phyloP scores from a whole-genome alignment of 2,113 vertebrate genomes.

The Xenopus laevis region DNA sequence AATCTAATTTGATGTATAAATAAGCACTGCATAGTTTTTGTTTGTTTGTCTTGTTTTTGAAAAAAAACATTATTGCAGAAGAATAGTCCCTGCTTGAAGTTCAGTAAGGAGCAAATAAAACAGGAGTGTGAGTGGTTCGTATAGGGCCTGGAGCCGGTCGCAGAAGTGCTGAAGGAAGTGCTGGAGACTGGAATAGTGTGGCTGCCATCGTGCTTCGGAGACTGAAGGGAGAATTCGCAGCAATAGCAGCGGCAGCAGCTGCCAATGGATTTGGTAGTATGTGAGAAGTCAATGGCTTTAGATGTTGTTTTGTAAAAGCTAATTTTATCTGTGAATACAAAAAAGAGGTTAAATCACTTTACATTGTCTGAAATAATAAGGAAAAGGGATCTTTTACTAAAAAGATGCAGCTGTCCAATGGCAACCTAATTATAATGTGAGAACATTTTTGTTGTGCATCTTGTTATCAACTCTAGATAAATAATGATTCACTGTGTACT shows the following conservation, averaged over 20 bases:
- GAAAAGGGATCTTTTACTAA: too few species aligned
- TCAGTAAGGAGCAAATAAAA: constrained; percentile 96
- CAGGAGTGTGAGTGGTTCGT: constrained; percentile 87
- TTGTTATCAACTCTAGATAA: too few species aligned
- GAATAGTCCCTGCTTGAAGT: constrained; percentile 60
- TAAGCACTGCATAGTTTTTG: constrained; percentile 92
- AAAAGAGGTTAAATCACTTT: not conserved
- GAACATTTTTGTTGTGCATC: too few species aligned
- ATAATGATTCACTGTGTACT: too few species aligned
- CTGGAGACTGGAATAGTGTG: constrained; percentile 85
- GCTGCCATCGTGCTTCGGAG: constrained; percentile 76
- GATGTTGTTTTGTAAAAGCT: constrained; percentile 81
- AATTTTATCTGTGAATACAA: constrained; percentile 75
- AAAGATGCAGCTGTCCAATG: too few species aligned
- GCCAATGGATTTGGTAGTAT: constrained; percentile 84
- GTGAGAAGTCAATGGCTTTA: constrained; percentile 75
- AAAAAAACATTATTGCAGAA: constrained; percentile 92
- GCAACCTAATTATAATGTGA: too few species aligned
- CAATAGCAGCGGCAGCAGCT: constrained; percentile 73
- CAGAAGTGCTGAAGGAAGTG: constrained; percentile 81
- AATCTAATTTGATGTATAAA: constrained; percentile 73
- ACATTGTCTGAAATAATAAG: not conserved
- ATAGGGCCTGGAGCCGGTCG: constrained; percentile 89
- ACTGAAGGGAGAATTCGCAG: constrained; percentile 77
- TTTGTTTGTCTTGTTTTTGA: constrained; percentile 50